Percentiles rank a stretch among this genome's conserved stretches.
These are phyloP conservation scores for Calyptommatus sinebrachiatus DNA, from an alignment of 2,113 vertebrate genomes.

Conservation along the genomic window DNA sequence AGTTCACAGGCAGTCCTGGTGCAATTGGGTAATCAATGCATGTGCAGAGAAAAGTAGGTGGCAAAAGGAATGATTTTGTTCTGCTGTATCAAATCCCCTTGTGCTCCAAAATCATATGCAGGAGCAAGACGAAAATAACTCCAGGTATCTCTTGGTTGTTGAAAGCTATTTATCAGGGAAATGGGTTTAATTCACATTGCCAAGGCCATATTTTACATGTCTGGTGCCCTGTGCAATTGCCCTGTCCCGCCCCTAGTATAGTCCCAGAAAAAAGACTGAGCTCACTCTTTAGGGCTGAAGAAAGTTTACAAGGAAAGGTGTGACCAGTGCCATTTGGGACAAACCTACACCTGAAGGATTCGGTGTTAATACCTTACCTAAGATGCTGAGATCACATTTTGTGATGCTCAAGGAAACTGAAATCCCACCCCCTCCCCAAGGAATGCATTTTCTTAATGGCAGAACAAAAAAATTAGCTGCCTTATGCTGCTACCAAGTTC, in stretches of 20 bases:
- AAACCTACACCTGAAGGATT: background rate
- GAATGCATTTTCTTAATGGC: background rate
- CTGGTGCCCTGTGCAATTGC: too few relatives aligned
- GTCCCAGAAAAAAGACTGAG: too few relatives aligned
- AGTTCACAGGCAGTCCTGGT: background rate
- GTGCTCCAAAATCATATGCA: background rate
- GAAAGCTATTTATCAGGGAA: background rate
- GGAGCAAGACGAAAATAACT: background rate
- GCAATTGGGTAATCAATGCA: background rate
- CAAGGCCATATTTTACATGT: too few relatives aligned
- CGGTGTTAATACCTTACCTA: background rate
- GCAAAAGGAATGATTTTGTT: background rate
- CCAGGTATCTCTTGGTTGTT: too few relatives aligned
- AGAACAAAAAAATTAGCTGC: background rate
- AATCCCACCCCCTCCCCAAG: background rate
- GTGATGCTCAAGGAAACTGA: background rate
- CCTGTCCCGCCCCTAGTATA: too few relatives aligned
- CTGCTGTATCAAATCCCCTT: background rate
- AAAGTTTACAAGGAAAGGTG: too few relatives aligned
- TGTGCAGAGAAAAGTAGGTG: background rate
- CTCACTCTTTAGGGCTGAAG: too few relatives aligned
- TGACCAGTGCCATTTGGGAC: too few relatives aligned
- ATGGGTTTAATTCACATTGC: background rate
- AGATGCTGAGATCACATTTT: too few relatives aligned
- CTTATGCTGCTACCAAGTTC: background rate